These are phyloP conservation scores for Geotrypetes seraphini DNA, from an alignment of 2,797 vertebrate genomes.

Conservation along the genomic window DNA sequence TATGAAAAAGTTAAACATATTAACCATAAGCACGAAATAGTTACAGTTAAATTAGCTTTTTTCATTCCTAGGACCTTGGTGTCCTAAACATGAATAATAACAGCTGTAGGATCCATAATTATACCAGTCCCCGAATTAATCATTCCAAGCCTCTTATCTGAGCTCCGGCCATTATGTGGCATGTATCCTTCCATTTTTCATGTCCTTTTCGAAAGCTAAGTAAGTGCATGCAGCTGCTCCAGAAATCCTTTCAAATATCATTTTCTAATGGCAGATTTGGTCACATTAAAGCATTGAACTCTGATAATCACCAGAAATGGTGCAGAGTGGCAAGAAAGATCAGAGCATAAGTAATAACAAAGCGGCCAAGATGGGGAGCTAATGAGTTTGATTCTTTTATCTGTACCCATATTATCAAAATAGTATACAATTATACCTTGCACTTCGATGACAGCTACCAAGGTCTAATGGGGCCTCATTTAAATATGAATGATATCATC, in stretches of 20 bases:
- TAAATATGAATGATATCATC: conserved; percentile 59
- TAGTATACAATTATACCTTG: conserved; percentile 67
- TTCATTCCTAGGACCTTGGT: conserved; percentile 35
- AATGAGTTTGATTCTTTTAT: conserved; percentile 63
- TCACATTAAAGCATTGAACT: conserved; percentile 54
- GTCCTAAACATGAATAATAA: conserved; percentile 52
- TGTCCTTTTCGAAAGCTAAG: conserved; percentile 53
- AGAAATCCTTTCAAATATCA: conserved; percentile 44
- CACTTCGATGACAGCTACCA: conserved; percentile 43
- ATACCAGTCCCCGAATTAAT: conserved; percentile 45
- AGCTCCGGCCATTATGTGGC: conserved; percentile 48
- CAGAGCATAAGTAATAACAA: conserved; percentile 52
- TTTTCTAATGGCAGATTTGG: conserved; percentile 57
- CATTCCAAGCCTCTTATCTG: conserved; percentile 51
- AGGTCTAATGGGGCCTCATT: conserved; percentile 56
- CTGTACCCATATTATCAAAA: conserved; percentile 55
- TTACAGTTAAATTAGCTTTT: conserved; percentile 38
- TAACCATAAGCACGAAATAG: conserved; percentile 21
- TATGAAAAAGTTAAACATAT: conserved; percentile 48
- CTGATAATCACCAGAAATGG: conserved; percentile 47
- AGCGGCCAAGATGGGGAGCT: conserved; percentile 51
- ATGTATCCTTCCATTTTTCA: conserved; percentile 43
- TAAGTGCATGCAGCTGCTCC: conserved; percentile 44
- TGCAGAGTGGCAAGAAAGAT: conserved; percentile 47
- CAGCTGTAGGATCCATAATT: conserved; percentile 56